Conservation (phyloP, 1,140 invertebrate genomes). For the Philaenus spumarius region DNA sequence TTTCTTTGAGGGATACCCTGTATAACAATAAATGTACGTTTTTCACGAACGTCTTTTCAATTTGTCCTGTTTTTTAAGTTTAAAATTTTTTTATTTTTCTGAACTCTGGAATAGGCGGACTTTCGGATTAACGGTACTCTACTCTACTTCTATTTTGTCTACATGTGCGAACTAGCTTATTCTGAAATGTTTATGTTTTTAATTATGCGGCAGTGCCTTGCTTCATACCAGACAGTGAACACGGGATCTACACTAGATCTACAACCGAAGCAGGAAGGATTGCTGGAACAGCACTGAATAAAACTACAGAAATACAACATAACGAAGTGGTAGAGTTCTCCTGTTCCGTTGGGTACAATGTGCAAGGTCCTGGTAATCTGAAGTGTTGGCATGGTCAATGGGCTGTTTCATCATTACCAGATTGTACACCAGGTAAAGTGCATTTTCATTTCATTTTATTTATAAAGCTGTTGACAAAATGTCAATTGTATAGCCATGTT, state of each 20-base stretch:
- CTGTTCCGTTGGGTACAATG: conserved; percentile 58
- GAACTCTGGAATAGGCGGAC: too few species aligned
- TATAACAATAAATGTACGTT: too few species aligned
- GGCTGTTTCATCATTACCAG: conserved; percentile 62
- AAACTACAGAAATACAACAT: conserved; percentile 31
- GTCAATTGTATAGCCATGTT: too few species aligned
- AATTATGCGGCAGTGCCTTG: conserved; percentile 55
- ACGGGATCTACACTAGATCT: conserved; percentile 50
- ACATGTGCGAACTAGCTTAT: background rate
- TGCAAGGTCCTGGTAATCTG: conserved; percentile 60
- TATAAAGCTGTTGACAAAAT: too few species aligned
- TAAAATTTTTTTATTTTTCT: too few species aligned
- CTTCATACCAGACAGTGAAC: conserved; percentile 51
- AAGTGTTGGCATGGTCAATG: conserved; percentile 73
- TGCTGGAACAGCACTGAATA: conserved; percentile 41
- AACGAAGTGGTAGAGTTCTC: conserved; percentile 53
- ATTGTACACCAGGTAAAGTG: conserved; percentile 60
- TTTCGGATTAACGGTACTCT: too few species aligned
- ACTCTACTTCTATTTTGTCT: too few species aligned
- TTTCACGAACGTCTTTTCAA: too few species aligned
- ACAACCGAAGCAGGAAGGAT: conserved; percentile 11
- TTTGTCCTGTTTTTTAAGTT: too few species aligned
- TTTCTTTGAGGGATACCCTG: too few species aligned
- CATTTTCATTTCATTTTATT: too few species aligned
- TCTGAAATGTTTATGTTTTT: conserved; percentile 3